Evolutionary conservation across 2,888 invertebrate species (phyloP).

Genomic region (Chorisops tibialis): DNA sequence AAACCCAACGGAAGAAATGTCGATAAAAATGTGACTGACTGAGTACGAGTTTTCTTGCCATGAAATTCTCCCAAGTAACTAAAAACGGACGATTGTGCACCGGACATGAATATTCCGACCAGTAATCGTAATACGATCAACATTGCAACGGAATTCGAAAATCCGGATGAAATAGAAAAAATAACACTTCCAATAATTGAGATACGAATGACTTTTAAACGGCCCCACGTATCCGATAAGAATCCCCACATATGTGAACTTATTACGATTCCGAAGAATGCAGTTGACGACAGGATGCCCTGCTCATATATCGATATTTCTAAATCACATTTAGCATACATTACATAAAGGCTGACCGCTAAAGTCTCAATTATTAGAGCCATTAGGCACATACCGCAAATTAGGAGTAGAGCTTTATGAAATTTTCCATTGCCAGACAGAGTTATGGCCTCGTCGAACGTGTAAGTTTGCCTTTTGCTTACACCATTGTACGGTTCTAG

Average conservation of each 20-base stretch:
- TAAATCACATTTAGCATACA: slow-evolving; percentile 66
- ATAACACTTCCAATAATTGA: slow-evolving; percentile 56
- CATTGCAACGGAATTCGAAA: slow-evolving; percentile 59
- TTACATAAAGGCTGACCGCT: slow-evolving; percentile 63
- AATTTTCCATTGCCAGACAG: slow-evolving; percentile 60
- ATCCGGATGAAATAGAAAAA: slow-evolving; percentile 58
- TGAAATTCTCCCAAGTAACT: slow-evolving; percentile 62
- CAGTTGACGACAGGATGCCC: slow-evolving; percentile 63
- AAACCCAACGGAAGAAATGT: slow-evolving; percentile 58
- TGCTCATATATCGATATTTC: slow-evolving; percentile 59
- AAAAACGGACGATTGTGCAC: slow-evolving; percentile 57
- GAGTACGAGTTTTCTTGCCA: slow-evolving; percentile 52
- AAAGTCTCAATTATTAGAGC: slow-evolving; percentile 67
- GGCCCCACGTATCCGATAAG: slow-evolving; percentile 70
- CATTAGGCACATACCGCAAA: slow-evolving; percentile 63
- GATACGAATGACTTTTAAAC: slow-evolving; percentile 59
- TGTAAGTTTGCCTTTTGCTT: slow-evolving; percentile 31
- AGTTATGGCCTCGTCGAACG: slow-evolving; percentile 46
- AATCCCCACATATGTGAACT: slow-evolving; percentile 80
- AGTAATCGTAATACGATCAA: slow-evolving; percentile 62
- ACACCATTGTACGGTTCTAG: too few species aligned
- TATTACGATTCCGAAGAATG: slow-evolving; percentile 65
- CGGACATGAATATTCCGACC: slow-evolving; percentile 60
- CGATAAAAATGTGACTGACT: slow-evolving; percentile 58
- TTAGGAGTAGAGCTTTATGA: slow-evolving; percentile 60